phyloP scores from a whole-genome alignment of 2,797 vertebrate species.

The Echeneis naucrates region DNA sequence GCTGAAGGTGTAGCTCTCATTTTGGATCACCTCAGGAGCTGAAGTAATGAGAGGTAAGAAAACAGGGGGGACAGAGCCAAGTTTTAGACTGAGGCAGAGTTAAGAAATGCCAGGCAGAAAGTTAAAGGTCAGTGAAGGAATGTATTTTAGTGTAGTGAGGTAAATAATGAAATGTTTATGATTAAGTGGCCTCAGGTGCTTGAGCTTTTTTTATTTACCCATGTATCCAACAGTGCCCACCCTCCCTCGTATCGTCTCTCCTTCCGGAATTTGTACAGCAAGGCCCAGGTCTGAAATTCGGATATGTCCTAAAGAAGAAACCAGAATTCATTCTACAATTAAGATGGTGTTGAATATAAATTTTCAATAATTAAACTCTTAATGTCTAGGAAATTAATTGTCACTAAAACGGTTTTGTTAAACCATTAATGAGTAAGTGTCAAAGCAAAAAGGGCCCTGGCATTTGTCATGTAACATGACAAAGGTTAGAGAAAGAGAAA shows the following conservation, averaged over 20 bases:
- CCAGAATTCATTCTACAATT: not conserved
- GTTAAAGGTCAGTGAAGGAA: not conserved
- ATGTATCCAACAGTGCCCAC: conserved; percentile 95
- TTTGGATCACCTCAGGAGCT: conserved; percentile 95
- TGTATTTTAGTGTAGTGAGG: not conserved
- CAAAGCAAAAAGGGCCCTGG: not conserved
- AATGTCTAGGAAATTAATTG: too few relatives aligned
- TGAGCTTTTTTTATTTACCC: conserved; percentile 79
- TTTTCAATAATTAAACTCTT: not conserved
- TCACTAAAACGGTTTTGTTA: too few relatives aligned
- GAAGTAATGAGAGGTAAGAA: not conserved
- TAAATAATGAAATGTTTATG: not conserved
- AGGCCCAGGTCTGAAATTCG: conserved; percentile 94
- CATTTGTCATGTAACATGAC: not conserved
- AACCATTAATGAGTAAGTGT: not conserved
- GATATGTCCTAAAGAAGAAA: conserved; percentile 88
- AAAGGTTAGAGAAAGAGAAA: not conserved
- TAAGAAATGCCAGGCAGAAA: not conserved
- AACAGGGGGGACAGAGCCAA: not conserved
- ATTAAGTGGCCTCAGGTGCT: not conserved
- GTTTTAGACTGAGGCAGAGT: not conserved
- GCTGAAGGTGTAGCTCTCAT: conserved; percentile 90
- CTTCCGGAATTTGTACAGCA: conserved; percentile 92
- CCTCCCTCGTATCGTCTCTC: conserved; percentile 88
- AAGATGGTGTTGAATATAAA: not conserved